Evolutionary conservation across 2,888 invertebrate genomes (phyloP).

Genomic region (Agrochola circellaris): DNA sequence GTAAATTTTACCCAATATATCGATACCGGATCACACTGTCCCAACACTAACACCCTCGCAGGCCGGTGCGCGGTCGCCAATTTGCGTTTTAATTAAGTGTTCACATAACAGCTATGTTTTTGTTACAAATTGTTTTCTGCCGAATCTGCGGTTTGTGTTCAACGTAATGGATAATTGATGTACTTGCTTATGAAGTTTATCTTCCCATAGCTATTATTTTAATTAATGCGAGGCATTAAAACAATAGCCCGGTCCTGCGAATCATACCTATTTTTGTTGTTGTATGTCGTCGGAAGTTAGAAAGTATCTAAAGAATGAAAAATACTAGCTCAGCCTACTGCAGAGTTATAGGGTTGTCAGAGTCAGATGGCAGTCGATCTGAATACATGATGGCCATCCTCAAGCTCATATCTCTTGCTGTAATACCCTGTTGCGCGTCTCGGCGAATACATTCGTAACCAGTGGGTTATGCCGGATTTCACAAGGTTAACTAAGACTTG

Average conservation of each 20-base stretch:
- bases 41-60: conserved; percentile 68
- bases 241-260: neutral
- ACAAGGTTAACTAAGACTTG: neutral
- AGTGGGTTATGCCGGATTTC: neutral
- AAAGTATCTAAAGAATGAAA: neutral
- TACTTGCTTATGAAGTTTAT: conserved; percentile 38
- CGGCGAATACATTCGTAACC: neutral
- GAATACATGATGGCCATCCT: neutral
- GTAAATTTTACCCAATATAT: conserved; percentile 5
- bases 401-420: neutral
- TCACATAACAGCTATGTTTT: conserved; percentile 85
- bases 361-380: neutral
- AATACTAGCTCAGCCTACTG: neutral
- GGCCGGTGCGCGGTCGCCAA: conserved; percentile 80
- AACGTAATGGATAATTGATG: conserved; percentile 55
- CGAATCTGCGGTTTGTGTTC: conserved; percentile 69
- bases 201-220: conserved; percentile 7
- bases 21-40: conserved; percentile 38
- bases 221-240: conserved; percentile 1
- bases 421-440: neutral
- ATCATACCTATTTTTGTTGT: neutral
- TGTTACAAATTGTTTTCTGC: conserved; percentile 85
- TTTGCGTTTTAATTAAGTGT: conserved; percentile 89
- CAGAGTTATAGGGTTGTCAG: neutral
- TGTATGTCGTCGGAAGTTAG: neutral